Percentiles rank a stretch among this genome's conserved stretches.
These are phyloP conservation scores for Chloroceryle amazona DNA, from an alignment of 2,797 vertebrate species.

Conservation along the genomic window DNA sequence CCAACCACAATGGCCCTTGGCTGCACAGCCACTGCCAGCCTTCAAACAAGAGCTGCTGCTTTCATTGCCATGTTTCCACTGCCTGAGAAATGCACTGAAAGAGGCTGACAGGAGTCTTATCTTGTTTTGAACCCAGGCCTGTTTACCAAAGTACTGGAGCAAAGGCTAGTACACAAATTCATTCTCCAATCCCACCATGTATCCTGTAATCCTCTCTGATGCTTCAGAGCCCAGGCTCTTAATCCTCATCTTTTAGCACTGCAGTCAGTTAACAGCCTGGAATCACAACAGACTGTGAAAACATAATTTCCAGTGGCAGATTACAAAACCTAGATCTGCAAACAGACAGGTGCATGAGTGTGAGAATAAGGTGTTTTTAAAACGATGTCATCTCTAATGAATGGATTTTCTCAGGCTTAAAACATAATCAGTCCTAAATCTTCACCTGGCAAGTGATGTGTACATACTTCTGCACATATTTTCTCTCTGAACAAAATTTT, in stretches of 20 bases:
- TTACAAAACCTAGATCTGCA: not conserved
- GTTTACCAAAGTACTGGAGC: not conserved
- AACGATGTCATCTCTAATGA: not conserved
- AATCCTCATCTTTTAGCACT: not conserved
- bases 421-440: not conserved
- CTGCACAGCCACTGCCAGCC: not conserved
- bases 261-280: not conserved
- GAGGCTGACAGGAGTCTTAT: not conserved
- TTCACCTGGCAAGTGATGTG: not conserved
- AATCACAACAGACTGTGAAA: not conserved
- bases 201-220: not conserved
- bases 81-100: not conserved
- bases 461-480: not conserved
- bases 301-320: not conserved
- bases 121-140: not conserved
- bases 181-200: not conserved
- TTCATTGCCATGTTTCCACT: not conserved
- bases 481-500: not conserved
- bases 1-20: accelerated
- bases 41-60: not conserved
- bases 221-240: not conserved
- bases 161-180: not conserved
- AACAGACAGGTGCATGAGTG: not conserved
- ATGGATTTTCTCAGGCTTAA: not conserved
- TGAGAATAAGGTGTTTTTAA: not conserved